These are phyloP conservation scores for Menidia beryllina DNA, from an alignment of 2,113 vertebrate species.

Conservation along the genomic window DNA sequence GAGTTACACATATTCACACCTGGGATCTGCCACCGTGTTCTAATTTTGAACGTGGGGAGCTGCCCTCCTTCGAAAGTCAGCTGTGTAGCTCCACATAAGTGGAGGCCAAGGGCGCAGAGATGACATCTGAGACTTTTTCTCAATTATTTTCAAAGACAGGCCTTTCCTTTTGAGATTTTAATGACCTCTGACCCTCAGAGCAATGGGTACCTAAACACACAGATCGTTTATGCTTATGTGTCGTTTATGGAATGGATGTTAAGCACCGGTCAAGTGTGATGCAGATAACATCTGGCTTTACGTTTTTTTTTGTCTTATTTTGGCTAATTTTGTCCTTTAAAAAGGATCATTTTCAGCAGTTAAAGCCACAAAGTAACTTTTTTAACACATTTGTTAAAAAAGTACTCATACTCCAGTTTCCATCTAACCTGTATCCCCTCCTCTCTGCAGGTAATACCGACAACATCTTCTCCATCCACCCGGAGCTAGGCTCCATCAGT, in stretches of 20 bases:
- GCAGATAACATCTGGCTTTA: no score
- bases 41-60: neutral
- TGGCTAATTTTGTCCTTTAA: no score
- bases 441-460: slow-evolving; percentile 87
- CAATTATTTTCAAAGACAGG: neutral
- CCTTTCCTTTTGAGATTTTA: slow-evolving; percentile 15
- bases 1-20: neutral
- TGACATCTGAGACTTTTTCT: slow-evolving; percentile 6
- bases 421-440: slow-evolving; percentile 14
- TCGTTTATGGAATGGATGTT: no score
- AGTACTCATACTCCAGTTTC: no score
- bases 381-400: no score
- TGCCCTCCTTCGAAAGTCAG: neutral
- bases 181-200: no score
- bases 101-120: neutral
- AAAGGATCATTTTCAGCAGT: no score
- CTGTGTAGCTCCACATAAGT: neutral
- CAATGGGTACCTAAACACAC: no score
- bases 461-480: slow-evolving; percentile 86
- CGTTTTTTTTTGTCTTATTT: no score
- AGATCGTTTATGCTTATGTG: no score
- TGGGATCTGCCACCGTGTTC: neutral
- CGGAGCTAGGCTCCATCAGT: slow-evolving; percentile 85
- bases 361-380: no score
- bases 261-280: no score